Base-by-base conservation (phyloP, 2,113 vertebrate species). In the Mormoops blainvillei region DNA sequence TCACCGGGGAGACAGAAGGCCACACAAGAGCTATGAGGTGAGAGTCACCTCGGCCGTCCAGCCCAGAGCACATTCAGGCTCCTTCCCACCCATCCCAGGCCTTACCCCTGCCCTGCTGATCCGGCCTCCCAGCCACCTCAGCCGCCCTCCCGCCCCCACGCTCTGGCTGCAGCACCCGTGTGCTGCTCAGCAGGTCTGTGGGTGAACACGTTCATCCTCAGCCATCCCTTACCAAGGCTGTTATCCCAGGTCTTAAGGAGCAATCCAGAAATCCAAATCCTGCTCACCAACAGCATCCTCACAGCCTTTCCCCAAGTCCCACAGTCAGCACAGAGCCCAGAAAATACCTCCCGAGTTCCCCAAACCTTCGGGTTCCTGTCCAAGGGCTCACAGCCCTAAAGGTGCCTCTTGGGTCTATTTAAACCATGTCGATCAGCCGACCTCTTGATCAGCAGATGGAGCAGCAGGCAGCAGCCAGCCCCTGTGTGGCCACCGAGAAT, bases 71-170 rank as follows among this genome's bases (percentile, higher is more conserved):
- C 4, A 18, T 48, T 63, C 87, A 48, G 67, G 81, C 11, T 50
- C 48, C 74, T 78, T 28, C 36, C 41, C 0, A 2, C 26, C 3
- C 31, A 8, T 10, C 24, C 28, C 22, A 4, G 10, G 33, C 28
- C 5, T 56, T 5, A 1, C 3, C 11, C 14, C 41, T 24, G 19
- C 20, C 43, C 24, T 10, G 2, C 33, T 9, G 10, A 22, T 45
- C 36, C 22, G 36, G 24, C 22, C 45, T 50, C 52, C 24, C 20
- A 50, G 89, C 3, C 4, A 15, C 50, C n/a, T 38, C 26, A 7
- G 54, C 4, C 3, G 5, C 28, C 33, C n/a, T n/a, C 15, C 33
- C 0, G 0, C 24, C 18, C 15, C 31, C 65, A 24, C 0, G 7
- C 8, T 50, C 67, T 67, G 28, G 68, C 70, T 28, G 13, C 52